phyloP scores from a whole-genome alignment of 2,113 vertebrate genomes.

The Muscicapa adusta region DNA sequence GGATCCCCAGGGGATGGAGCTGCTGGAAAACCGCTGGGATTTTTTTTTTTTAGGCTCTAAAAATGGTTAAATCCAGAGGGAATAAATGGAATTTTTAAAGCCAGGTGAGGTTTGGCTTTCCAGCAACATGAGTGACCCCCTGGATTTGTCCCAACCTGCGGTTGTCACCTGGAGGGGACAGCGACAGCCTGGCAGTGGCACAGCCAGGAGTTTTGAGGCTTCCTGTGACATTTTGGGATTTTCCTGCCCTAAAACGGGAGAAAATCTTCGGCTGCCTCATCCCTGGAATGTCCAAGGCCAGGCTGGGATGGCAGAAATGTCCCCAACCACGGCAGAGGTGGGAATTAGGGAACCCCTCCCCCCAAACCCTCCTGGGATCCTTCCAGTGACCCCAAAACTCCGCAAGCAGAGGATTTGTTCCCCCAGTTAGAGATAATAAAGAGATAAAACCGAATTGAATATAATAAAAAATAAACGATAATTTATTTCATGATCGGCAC shows the following conservation, averaged over 20 bases:
- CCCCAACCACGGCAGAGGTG: fast-evolving
- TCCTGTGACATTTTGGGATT: background rate
- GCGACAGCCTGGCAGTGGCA: fast-evolving
- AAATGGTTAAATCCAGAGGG: background rate
- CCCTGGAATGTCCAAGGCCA: background rate
- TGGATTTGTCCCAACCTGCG: background rate
- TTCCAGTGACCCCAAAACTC: fast-evolving
- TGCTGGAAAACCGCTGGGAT: fast-evolving
- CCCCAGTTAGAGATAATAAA: too few species aligned
- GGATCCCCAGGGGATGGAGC: background rate
- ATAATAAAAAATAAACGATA: too few species aligned
- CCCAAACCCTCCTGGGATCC: background rate
- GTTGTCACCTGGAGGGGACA: background rate
- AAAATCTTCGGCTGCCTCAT: background rate
- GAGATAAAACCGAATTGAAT: too few species aligned
- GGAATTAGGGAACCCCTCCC: background rate
- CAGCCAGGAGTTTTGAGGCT: fast-evolving
- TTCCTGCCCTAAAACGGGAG: background rate
- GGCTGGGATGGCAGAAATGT: fast-evolving
- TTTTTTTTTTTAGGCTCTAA: background rate
- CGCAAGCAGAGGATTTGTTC: too few species aligned
- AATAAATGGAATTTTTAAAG: fast-evolving
- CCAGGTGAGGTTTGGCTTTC: background rate
- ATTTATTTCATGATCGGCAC: too few species aligned
- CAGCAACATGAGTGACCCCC: background rate